Conservation (phyloP, 2,888 invertebrate genomes). For the Dynastes hyllus region DNA sequence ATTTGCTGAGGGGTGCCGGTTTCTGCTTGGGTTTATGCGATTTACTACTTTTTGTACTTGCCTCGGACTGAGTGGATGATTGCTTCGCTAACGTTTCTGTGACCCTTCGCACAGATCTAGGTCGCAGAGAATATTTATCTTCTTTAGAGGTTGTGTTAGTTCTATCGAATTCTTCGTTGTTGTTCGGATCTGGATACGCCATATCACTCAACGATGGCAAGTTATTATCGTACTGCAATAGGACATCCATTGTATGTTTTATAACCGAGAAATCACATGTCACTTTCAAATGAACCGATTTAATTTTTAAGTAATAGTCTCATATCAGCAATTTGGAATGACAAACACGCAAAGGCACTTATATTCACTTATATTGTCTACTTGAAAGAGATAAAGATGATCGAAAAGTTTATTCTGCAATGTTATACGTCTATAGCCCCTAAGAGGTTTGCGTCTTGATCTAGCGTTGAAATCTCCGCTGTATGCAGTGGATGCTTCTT, state of each 20-base stretch:
- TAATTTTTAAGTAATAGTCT: conserved; percentile 15
- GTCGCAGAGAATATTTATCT: conserved; percentile 81
- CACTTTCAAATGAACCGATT: conserved; percentile 27
- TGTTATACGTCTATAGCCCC: background rate
- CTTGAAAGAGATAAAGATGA: background rate
- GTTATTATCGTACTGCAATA: conserved; percentile 53
- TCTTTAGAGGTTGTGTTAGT: conserved; percentile 61
- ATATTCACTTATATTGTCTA: conserved; percentile 10
- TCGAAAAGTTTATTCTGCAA: conserved; percentile 42
- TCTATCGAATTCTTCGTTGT: conserved; percentile 65
- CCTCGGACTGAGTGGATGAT: conserved; percentile 42
- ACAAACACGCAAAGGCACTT: conserved; percentile 16
- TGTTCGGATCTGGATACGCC: conserved; percentile 68
- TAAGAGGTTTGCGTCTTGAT: conserved; percentile 36
- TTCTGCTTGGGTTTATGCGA: conserved; percentile 75
- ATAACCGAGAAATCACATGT: conserved; percentile 32
- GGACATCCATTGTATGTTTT: conserved; percentile 52
- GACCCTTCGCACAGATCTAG: conserved; percentile 77
- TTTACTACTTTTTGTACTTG: conserved; percentile 56
- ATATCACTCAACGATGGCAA: conserved; percentile 54
- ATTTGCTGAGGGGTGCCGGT: conserved; percentile 88
- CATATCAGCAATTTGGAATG: conserved; percentile 18
- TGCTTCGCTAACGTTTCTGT: conserved; percentile 68
- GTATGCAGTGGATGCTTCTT: conserved; percentile 56
- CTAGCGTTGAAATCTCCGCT: conserved; percentile 52